Evolutionary conservation across 2,888 invertebrate genomes (phyloP).

Genomic region (Lacanobia wlatinum): DNA sequence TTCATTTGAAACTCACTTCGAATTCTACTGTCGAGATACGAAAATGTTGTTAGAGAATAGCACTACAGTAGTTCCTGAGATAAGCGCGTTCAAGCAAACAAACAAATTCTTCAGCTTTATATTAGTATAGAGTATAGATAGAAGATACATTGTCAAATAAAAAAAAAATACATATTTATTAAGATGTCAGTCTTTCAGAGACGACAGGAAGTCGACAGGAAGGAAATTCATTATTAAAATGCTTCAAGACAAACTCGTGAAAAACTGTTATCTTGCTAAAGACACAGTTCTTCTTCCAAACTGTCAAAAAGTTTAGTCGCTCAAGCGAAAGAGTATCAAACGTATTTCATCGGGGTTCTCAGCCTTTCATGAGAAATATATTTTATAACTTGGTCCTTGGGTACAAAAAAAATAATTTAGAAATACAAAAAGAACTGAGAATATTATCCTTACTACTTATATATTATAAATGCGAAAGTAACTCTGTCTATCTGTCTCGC

Average conservation of each 20-base stretch:
- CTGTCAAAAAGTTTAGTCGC: constrained; percentile 37
- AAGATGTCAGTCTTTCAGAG: neutral
- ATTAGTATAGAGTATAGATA: too few relatives aligned
- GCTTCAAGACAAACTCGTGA: constrained; percentile 25
- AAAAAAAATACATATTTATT: too few relatives aligned
- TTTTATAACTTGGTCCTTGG: neutral
- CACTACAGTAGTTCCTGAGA: too few relatives aligned
- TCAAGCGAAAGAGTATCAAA: constrained; percentile 6
- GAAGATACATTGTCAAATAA: too few relatives aligned
- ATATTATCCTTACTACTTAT: too few relatives aligned
- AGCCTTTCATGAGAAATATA: neutral
- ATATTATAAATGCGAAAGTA: too few relatives aligned
- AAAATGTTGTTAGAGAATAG: too few relatives aligned
- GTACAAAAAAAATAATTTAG: neutral
- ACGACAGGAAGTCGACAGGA: neutral
- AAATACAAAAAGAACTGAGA: neutral
- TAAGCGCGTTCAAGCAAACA: too few relatives aligned
- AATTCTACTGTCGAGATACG: too few relatives aligned
- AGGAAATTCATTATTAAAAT: constrained; percentile 18
- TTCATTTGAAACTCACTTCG: too few relatives aligned
- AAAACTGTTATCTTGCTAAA: constrained; percentile 18
- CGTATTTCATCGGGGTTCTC: constrained; percentile 5
- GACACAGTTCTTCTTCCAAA: constrained; percentile 24
- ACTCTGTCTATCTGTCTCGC: too few relatives aligned
- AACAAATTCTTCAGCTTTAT: too few relatives aligned